Base-by-base conservation (phyloP, 2,797 vertebrate genomes). In the Fringilla coelebs region DNA sequence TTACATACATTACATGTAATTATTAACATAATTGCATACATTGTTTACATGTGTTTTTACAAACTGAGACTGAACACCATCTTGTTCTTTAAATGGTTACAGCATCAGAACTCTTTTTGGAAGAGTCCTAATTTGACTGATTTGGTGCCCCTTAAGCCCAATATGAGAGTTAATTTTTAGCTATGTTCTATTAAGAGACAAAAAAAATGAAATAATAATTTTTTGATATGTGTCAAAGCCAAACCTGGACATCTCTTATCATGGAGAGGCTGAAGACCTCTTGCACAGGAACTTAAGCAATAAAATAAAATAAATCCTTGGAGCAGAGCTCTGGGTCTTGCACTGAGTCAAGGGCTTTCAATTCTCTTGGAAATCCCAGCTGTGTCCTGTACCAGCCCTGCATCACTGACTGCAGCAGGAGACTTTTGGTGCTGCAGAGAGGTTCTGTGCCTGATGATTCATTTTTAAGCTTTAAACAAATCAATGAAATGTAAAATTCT, bases 401-500 rank as follows among this genome's bases (percentile, higher is more conserved):
- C 36, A 48, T 28, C 73, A 25, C 61, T 78, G 22, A 16, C 31
- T 82, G 90, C 61, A 79, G 70, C 24, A 16, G 18, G 14, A 70
- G 71, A 6, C 38, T 65, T 75, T 8, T 73, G 60, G 76, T 72
- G 25, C 72, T 84, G 66, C 58, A 72, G 34, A 88, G 70, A 79
- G 61, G 28, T 34, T 68, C 80, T 63, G 25, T 78, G 77, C 36
- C 66, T 79, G 51, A 20, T 76, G 90, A 75, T 71, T 95, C 55
- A 73, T 82, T 94, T 81, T 75, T 84, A 60, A 88, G 88, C 51
- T 84, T 94, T 94, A 88, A 89, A 86, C 79, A 93, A 91, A 78
- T 93, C 90, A 90, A 25, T 95, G 90, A 84, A 84, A 93, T 94
- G 74, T 90, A 88, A 91, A 94, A 93, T 81, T 84, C 75, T 66